These are phyloP conservation scores for Scopus umbretta DNA, from an alignment of 2,113 vertebrate species.

Conservation along the genomic window DNA sequence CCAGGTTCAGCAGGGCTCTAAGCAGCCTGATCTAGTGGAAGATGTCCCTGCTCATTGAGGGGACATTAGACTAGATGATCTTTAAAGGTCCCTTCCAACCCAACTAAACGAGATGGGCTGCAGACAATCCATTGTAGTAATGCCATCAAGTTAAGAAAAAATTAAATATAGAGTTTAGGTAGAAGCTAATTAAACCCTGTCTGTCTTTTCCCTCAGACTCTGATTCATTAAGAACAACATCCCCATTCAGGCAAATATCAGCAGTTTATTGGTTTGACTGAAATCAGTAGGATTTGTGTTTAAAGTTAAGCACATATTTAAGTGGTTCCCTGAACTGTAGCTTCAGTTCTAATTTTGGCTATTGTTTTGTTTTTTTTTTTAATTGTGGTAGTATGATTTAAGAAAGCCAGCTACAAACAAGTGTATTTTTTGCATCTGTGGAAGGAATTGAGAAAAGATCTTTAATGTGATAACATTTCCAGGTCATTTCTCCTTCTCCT, in stretches of 20 bases:
- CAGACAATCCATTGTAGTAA: not conserved
- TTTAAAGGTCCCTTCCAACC: not conserved
- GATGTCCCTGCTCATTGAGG: not conserved
- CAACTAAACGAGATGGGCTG: not conserved
- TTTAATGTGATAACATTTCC: not conserved
- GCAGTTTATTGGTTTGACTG: not conserved
- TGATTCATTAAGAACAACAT: not conserved
- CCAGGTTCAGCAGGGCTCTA: not conserved
- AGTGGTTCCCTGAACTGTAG: not conserved
- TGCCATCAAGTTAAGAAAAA: not conserved
- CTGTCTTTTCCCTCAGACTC: not conserved
- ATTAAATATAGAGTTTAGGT: not conserved
- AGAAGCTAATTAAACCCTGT: not conserved
- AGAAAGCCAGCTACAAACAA: not conserved
- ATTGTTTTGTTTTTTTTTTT: not conserved
- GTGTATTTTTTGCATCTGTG: not conserved
- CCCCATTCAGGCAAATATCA: not conserved
- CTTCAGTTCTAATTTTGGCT: not conserved
- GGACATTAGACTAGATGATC: not conserved
- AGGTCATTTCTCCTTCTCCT: not conserved
- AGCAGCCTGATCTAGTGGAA: not conserved
- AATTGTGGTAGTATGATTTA: not conserved
- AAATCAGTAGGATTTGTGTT: not conserved
- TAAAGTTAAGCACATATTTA: not conserved
- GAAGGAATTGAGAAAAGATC: fast-evolving